These are phyloP conservation scores for Chloebia gouldiae DNA, from an alignment of 2,113 vertebrate species.

Conservation along the genomic window DNA sequence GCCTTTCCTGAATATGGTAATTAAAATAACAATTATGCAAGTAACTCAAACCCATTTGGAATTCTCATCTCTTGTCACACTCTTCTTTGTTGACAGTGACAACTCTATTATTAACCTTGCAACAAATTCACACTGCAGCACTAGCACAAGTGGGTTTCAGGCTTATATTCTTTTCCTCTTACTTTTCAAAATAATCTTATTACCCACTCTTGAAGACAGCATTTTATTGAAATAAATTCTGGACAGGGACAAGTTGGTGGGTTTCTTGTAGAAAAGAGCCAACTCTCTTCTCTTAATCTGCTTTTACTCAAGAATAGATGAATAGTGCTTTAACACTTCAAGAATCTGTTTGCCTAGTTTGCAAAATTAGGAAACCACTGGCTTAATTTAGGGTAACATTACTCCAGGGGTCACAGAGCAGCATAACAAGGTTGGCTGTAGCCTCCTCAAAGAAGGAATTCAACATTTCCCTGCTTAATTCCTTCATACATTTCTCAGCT, in stretches of 20 bases:
- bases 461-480: neutral
- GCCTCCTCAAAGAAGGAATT: neutral
- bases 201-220: neutral
- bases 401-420: neutral
- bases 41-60: conserved; percentile 19
- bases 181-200: conserved; percentile 38
- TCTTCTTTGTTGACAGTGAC: conserved; percentile 24
- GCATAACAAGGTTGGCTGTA: neutral
- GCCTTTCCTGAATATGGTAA: conserved; percentile 8
- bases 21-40: conserved; percentile 51
- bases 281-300: neutral
- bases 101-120: conserved; percentile 53
- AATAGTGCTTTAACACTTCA: neutral
- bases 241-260: neutral
- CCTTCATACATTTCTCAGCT: neutral
- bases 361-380: neutral
- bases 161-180: neutral
- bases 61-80: conserved; percentile 10
- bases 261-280: neutral
- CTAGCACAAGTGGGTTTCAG: conserved; percentile 11
- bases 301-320: neutral
- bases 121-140: conserved; percentile 1
- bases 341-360: neutral
- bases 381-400: neutral
- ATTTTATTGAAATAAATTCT: conserved; percentile 16